Base-by-base conservation (phyloP, 2,113 vertebrate genomes). In the Festucalex cinctus region DNA sequence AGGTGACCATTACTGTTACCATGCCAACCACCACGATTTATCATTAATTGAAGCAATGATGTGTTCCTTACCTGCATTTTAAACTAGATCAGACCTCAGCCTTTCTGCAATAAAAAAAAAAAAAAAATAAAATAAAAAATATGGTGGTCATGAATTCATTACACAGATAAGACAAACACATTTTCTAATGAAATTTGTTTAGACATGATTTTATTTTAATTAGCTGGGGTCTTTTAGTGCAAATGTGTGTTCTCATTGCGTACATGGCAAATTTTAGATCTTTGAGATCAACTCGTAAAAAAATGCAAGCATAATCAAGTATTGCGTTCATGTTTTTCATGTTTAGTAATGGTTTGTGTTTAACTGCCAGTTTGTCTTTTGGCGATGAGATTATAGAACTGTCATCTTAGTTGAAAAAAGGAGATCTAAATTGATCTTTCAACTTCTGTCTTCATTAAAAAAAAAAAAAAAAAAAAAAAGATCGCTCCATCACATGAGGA, bases 341-440 rank as follows among this genome's bases (percentile, higher is more conserved):
- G 2, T 24, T n/a, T 7, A 77, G 7, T 19, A 20, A 35, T 9
- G 16, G 28, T 58, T 7, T 32, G 20, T 37, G 57, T 37, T 39
- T 12, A 1, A n/a, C 10, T 19, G 56, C 7, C 16, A 19, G 6
- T 32, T 35, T 17, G 28, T 28, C 13, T 32, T 56, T 81, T 84
- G 71, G 79, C 70, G 70, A 63, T 66, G 68, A 78, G 63, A 82
- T 83, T 86, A 89, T 87, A 69, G 81, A 91, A 88, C 77, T 90
- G 83, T 90, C 88, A 90, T 71, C 70, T 81, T 86, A 77, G 81
- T 85, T 76, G 73, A 75, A 73, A 75, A 76, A 83, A 82, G 77
- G 81, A 51, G 63, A 66, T 73, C 66, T 75, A 86, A 90, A 86
- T 84, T 87, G 87, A 92, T 92, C 86, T 88, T 86, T 91, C 87